Evolutionary conservation across 2,888 invertebrate species (phyloP).

Genomic region (Ophonus ardosiacus): DNA sequence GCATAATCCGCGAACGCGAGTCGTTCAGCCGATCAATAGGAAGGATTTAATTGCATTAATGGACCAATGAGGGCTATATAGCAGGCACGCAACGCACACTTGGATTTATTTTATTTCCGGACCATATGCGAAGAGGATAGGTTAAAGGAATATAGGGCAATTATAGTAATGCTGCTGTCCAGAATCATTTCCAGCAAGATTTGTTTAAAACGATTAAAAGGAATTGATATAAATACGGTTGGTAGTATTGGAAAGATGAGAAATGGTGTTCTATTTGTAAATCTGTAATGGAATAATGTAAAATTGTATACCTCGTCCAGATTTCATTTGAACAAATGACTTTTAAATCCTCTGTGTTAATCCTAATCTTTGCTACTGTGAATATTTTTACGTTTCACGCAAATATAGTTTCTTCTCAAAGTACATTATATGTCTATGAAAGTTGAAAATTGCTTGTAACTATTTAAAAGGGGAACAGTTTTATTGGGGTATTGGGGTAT

Average conservation of each 20-base stretch:
- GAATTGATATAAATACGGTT: neutral
- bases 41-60: slow-evolving; percentile 69
- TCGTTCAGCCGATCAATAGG: slow-evolving; percentile 70
- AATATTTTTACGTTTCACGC: too few relatives aligned
- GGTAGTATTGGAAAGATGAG: too few relatives aligned
- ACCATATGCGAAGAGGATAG: slow-evolving; percentile 15
- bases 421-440: too few relatives aligned
- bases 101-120: slow-evolving; percentile 50
- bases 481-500: too few relatives aligned
- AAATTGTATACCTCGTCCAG: too few relatives aligned
- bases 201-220: neutral
- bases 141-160: neutral
- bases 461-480: too few relatives aligned
- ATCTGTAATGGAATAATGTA: neutral
- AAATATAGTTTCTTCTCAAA: too few relatives aligned
- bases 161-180: neutral
- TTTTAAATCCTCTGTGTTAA: too few relatives aligned
- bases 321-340: too few relatives aligned
- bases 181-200: neutral
- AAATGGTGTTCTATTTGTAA: neutral
- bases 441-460: too few relatives aligned
- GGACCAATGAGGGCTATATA: slow-evolving; percentile 65
- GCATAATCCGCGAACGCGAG: slow-evolving; percentile 69
- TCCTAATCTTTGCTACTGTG: too few relatives aligned
- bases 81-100: slow-evolving; percentile 22